These are phyloP conservation scores for Pedetes capensis DNA, from an alignment of 2,113 vertebrate genomes.

Conservation along the genomic window DNA sequence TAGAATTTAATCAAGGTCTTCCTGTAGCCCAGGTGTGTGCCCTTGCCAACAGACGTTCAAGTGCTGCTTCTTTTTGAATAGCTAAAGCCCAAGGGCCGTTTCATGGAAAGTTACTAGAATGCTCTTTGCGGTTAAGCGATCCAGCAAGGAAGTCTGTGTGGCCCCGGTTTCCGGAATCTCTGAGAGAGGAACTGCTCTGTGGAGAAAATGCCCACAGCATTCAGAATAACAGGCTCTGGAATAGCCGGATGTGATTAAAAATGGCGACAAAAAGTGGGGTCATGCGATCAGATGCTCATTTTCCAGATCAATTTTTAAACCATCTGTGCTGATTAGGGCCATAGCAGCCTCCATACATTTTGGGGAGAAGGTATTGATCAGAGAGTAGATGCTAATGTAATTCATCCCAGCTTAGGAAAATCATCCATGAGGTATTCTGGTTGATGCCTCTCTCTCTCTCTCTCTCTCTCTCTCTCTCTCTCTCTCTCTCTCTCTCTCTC, in stretches of 20 bases:
- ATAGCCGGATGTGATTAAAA: constrained; percentile 81
- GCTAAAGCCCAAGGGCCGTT: constrained; percentile 51
- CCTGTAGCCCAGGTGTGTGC: no score
- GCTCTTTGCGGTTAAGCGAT: constrained; percentile 61
- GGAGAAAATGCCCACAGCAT: constrained; percentile 79
- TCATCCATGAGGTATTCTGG: constrained; percentile 13
- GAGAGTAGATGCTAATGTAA: constrained; percentile 78
- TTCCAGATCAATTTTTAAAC: constrained; percentile 80
- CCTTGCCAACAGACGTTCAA: not conserved
- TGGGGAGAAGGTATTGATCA: constrained; percentile 57
- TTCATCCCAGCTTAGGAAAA: constrained; percentile 61
- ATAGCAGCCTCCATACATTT: constrained; percentile 50
- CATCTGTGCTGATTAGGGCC: constrained; percentile 66
- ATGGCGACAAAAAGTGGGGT: constrained; percentile 75
- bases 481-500: not conserved
- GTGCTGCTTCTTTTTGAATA: constrained; percentile 14
- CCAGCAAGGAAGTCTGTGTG: constrained; percentile 51
- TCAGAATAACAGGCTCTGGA: constrained; percentile 67
- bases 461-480: not conserved
- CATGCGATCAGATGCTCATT: constrained; percentile 79
- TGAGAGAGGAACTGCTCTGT: constrained; percentile 66
- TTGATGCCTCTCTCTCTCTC: constrained; percentile 55
- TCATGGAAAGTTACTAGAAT: constrained; percentile 66
- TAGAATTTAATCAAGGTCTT: not conserved
- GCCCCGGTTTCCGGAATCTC: not conserved